A percentile compares a stretch with the other conserved stretches of the same genome.
Evolutionary conservation across 2,888 invertebrate species (phyloP).

Genomic region (Ochlodes sylvanus): DNA sequence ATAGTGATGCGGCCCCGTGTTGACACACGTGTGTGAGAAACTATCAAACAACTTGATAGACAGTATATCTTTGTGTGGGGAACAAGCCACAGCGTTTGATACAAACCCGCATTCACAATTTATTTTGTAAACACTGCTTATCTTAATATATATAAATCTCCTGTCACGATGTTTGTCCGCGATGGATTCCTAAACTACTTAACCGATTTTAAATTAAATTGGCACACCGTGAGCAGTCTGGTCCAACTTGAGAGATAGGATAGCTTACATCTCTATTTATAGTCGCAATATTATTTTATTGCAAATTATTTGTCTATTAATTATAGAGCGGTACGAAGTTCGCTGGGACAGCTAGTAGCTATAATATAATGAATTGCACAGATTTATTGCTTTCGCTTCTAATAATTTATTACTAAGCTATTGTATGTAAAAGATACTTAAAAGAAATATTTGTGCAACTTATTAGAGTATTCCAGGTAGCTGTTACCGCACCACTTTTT

Average conservation of each 20-base stretch:
- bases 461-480: background rate
- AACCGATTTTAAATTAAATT: no score
- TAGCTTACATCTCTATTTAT: no score
- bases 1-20: slow-evolving; percentile 10
- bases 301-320: no score
- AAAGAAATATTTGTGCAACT: background rate
- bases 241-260: no score
- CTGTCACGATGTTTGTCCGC: no score
- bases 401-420: background rate
- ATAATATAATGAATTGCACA: background rate
- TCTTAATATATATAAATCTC: background rate
- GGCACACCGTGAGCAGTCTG: no score
- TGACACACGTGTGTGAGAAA: slow-evolving; percentile 23
- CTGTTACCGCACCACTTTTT: background rate
- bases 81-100: slow-evolving; percentile 25
- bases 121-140: slow-evolving; percentile 13
- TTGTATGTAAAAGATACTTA: background rate
- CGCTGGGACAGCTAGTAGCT: no score
- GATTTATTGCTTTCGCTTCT: background rate
- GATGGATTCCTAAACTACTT: no score
- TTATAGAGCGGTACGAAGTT: no score
- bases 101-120: background rate
- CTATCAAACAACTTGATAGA: slow-evolving; percentile 24
- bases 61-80: slow-evolving; percentile 28
- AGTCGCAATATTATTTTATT: no score